Percentiles rank a stretch among this genome's conserved stretches.
Conservation (phyloP, 1,140 invertebrate genomes). For the Drosophila nebulosa region DNA sequence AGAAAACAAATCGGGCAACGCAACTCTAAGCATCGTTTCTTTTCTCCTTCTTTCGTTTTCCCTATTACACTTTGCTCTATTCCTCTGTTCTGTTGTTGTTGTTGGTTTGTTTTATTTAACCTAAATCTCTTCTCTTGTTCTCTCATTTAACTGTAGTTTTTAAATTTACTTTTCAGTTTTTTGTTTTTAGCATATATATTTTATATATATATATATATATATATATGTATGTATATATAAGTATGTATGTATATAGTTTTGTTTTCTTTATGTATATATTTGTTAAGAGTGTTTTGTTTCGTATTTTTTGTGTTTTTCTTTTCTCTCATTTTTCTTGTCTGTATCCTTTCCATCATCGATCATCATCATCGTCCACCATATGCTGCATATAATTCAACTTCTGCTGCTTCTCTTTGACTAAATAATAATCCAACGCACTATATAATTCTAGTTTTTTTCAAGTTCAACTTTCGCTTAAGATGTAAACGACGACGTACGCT, state of each 20-base stretch:
- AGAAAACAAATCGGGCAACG: conserved; percentile 72
- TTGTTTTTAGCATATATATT: conserved; percentile 54
- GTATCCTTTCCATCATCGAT: conserved; percentile 35
- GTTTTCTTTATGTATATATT: conserved; percentile 47
- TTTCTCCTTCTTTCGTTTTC: conserved; percentile 5
- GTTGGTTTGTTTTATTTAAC: conserved; percentile 35
- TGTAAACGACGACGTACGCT: conserved; percentile 78
- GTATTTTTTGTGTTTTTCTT: conserved; percentile 60
- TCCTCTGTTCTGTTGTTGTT: conserved; percentile 17
- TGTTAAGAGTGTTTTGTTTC: conserved; percentile 66
- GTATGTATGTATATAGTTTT: conserved; percentile 38
- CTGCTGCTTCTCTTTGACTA: conserved; percentile 64
- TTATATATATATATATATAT: conserved; percentile 56
- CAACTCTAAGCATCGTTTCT: conserved; percentile 75
- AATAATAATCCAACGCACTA: conserved; percentile 79
- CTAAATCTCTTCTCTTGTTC: conserved; percentile 29
- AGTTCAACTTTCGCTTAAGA: conserved; percentile 78
- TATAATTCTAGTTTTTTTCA: conserved; percentile 78
- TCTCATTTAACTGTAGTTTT: conserved; percentile 59
- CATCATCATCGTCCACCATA: conserved; percentile 44
- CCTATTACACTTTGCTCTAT: conserved; percentile 20
- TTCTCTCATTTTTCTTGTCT: conserved; percentile 26
- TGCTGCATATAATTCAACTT: conserved; percentile 50
- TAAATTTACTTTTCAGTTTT: conserved; percentile 72
- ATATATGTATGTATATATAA: conserved; percentile 43